A percentile compares a stretch with the other conserved stretches of the same genome.
phyloP scores from a whole-genome alignment of 1,140 invertebrate species.

The Hypsibius dujardini region DNA sequence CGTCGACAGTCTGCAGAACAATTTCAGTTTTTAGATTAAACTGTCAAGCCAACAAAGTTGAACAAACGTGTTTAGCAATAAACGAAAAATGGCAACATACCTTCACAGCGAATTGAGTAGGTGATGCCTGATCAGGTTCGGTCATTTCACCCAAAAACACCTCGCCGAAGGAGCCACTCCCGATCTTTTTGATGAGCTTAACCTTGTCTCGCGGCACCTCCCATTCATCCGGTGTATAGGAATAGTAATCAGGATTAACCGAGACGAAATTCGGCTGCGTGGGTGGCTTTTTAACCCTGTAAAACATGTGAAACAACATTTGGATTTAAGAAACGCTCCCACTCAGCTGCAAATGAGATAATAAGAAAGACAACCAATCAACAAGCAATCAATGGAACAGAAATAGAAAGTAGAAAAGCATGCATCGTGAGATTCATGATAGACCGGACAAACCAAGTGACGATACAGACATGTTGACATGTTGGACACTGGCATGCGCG shows the following conservation, averaged over 20 bases:
- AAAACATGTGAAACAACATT: constrained; percentile 20
- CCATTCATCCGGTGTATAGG: constrained; percentile 82
- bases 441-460: not conserved
- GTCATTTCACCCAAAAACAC: constrained; percentile 53
- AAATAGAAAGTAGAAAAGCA: not conserved
- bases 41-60: not conserved
- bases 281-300: constrained; percentile 22
- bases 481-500: no score
- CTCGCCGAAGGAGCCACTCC: constrained; percentile 91
- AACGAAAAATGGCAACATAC: constrained; percentile 23
- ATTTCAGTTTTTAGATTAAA: constrained; percentile 18
- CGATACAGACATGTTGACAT: constrained; percentile 21
- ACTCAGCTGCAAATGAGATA: no score
- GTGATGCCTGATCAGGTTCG: constrained; percentile 38
- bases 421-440: constrained; percentile 14
- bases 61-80: not conserved
- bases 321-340: constrained; percentile 5
- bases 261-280: constrained; percentile 10
- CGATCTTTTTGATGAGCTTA: constrained; percentile 56
- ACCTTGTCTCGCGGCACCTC: constrained; percentile 72
- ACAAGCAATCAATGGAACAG: not conserved
- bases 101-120: constrained; percentile 58
- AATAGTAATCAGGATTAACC: constrained; percentile 24
- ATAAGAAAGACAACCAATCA: no score
- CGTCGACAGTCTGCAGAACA: constrained; percentile 54